Percentiles rank a stretch among this genome's conserved stretches.
These are phyloP conservation scores for Channa striata DNA, from an alignment of 2,797 vertebrate species.

Conservation along the genomic window DNA sequence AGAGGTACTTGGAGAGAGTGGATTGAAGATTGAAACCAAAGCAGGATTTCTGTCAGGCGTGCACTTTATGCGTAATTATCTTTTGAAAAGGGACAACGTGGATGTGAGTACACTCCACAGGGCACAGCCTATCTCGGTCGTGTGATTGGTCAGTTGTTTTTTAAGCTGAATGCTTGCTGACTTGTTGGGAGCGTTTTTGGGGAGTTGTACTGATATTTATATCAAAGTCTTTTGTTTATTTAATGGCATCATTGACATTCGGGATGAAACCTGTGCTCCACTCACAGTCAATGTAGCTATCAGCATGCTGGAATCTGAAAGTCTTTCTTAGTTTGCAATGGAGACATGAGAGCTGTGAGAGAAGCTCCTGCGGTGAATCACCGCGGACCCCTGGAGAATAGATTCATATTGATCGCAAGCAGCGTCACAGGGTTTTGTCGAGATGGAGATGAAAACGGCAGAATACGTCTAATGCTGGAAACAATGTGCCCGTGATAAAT, in stretches of 20 bases:
- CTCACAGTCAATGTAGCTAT: conserved; percentile 12
- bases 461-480: not conserved
- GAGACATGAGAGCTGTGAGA: not conserved
- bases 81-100: not conserved
- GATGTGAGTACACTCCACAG: not conserved
- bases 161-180: not conserved
- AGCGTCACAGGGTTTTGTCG: not conserved
- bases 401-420: conserved; percentile 8
- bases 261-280: conserved; percentile 8
- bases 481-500: conserved; percentile 1
- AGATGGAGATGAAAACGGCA: conserved; percentile 32
- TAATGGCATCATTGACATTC: not conserved
- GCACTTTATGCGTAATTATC: not conserved
- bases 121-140: not conserved
- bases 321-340: not conserved
- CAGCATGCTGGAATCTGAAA: conserved; percentile 7
- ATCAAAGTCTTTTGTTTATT: not conserved
- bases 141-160: not conserved
- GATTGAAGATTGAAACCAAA: not conserved
- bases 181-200: too few species aligned
- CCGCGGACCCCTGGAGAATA: not conserved
- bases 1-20: not conserved
- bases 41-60: not conserved
- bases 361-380: not conserved
- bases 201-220: not conserved